Evolutionary conservation across 2,888 invertebrate species (phyloP), one percentile per base, ranked within the genome.

Genomic region (Argyra leucocephala): DNA sequence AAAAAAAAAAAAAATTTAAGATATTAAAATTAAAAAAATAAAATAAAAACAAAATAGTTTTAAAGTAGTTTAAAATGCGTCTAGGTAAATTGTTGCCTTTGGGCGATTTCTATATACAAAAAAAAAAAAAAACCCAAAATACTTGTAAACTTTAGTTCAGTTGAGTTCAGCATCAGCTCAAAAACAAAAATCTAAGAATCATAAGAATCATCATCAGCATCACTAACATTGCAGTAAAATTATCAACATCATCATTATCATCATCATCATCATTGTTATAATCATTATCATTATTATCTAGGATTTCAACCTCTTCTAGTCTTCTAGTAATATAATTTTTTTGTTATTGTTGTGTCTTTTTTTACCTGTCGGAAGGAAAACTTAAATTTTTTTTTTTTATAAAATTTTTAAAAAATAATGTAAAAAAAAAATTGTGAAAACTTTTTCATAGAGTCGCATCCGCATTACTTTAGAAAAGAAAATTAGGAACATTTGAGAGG

Each of bases 281-380:
- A 48, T 48, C 48, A 48, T 48, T 48, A 48, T 48, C 48, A 48
- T 48, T 48, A 48, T 48, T 48, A 48, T 48, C 48, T 18, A 48
- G 48, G 48, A 48, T 48, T 48, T 48, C n/a, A 48, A 48, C 12
- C 31, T 31, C 10, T 31, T 31, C 31, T 5, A 31, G 10, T 31
- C n/a, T n/a, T n/a, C n/a, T n/a, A 31, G 31, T 31, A 31, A 7
- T 5, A 31, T 7, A 31, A 31, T 31, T 31, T 31, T 31, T n/a
- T 31, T 31, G 10, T 7, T 31, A 7, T 31, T 31, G 31, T 31
- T 31, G 31, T n/a, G n/a, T 31, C 10, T 7, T 31, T 31, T 31
- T 48, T 9, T 48, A 48, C 48, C 48, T 48, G 48, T 48, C 48
- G 48, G 48, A 48, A 48, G 48, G 48, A 48, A 48, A 48, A 48